Evolutionary conservation across 1,140 invertebrate genomes (phyloP), one percentile per base, ranked within the genome.

Genomic region (Drosophila pruinosa): DNA sequence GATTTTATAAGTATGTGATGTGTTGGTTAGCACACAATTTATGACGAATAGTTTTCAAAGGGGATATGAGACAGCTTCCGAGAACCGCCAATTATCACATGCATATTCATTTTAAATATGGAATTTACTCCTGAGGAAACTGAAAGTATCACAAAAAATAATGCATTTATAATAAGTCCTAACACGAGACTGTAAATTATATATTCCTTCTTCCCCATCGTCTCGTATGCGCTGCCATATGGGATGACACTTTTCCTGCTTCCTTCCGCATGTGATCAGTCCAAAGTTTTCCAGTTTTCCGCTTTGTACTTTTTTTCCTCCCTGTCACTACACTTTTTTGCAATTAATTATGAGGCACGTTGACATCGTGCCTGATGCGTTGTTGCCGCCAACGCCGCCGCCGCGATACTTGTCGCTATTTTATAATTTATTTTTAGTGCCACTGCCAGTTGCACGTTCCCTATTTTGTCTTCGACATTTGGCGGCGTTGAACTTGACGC

Each of bases 271-370:
- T 76, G 78, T 75, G 78, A 82, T 86, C 82, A 78, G 78, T 88
- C 82, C 78, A 75, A 78, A 71, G 54, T 75, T 83, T 71, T 77
- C 43, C 70, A 53, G 28, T 19, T 61, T 26, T 53, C 52, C 47
- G 71, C 10, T 53, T 72, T 45, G 31, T 15, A 52, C 28, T 65
- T 52, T 70, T 43, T 52, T 80, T 38, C 41, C 14, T 43, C 12
- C 14, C 47, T 36, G 59, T 52, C 58, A 45, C 68, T 47, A 63
- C 61, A 54, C 63, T 73, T 63, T 61, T 67, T 72, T 77, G 82
- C 82, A 88, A 88, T 88, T 88, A 88, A 88, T 89, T 82, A 88
- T 88, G 78, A 82, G 74, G 82, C 82, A 88, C 71, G 78, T 69
- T 82, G 83, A 89, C 82, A 88, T 71, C 73, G 75, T 76, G 31